phyloP scores from a whole-genome alignment of 2,888 invertebrate genomes.

The Synanthedon formicaeformis region DNA sequence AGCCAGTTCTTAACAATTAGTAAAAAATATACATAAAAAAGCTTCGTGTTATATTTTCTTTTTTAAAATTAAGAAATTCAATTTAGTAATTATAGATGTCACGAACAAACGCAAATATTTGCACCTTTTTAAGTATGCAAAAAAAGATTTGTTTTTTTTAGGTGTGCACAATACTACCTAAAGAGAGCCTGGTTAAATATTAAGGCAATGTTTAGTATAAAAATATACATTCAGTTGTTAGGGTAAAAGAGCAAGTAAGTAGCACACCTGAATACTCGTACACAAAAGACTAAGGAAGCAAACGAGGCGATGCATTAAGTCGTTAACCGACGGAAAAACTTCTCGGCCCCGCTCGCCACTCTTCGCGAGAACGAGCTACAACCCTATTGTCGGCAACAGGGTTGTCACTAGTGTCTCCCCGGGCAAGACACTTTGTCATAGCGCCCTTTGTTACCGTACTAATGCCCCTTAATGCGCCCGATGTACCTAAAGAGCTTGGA shows the following conservation, averaged over 20 bases:
- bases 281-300: conserved; percentile 11
- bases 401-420: conserved; percentile 3
- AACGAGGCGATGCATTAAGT: conserved; percentile 50
- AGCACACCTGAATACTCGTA: not conserved
- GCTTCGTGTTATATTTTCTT: no score
- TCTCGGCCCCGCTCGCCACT: conserved; percentile 17
- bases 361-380: conserved; percentile 20
- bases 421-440: conserved; percentile 49
- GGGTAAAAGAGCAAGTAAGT: not conserved
- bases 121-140: no score
- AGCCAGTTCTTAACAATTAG: no score
- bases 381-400: conserved; percentile 14
- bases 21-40: no score
- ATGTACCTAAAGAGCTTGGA: conserved; percentile 31
- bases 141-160: no score
- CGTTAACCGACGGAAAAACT: conserved; percentile 38
- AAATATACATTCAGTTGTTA: no score
- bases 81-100: no score
- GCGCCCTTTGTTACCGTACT: conserved; percentile 49
- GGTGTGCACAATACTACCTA: no score
- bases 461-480: conserved; percentile 48
- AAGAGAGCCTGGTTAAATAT: no score
- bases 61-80: no score
- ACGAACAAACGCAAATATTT: no score
- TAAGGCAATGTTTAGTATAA: no score